Base-by-base conservation (phyloP, 1,140 invertebrate genomes). In the Calephelis virginiensis region DNA sequence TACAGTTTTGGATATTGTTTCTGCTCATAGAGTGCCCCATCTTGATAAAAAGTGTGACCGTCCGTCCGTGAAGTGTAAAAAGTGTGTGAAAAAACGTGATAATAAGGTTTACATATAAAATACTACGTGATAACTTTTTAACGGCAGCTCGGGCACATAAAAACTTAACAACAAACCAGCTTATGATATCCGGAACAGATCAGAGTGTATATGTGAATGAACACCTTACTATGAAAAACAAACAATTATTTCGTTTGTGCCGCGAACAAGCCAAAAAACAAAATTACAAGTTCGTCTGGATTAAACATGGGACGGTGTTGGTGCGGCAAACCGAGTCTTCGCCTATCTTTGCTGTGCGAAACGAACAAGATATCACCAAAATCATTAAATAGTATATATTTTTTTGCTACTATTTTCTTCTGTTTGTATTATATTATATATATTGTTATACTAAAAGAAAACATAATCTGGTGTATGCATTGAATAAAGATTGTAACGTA, bases 21-120 rank as follows among this genome's bases (percentile, higher is more conserved):
- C 70, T 0, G 65, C 72, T 10, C 73, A 75, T 13, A 66, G 70
- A 43, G 73, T 72, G 6, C 73, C 64, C 9, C 73, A 75, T 13
- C 66, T 66, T 5, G 14, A 6, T 56, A 10, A 9, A 6, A 14
- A 28, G 9, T 69, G 50, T 47, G 10, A n/a, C 5, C 63, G 59
- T 8, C 68, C 68, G 12, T n/a, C n/a, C n/a, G n/a, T n/a, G n/a
- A n/a, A n/a, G n/a, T n/a, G n/a, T n/a, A n/a, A n/a, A n/a, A n/a
- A n/a, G n/a, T n/a, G n/a, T n/a, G n/a, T n/a, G n/a, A n/a, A 28
- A 28, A 28, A 28, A 28, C 28, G 68, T 75, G 11, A 62, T 75
- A 13, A 66, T 72, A 5, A 75, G 72, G 64, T 70, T 75, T 9
- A 13, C 43, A 6, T 64, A 47, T 4, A 43, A 70, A 6, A 47